Evolutionary conservation across 1,140 invertebrate genomes (phyloP).

Genomic region (Caenorhabditis briggsae): DNA sequence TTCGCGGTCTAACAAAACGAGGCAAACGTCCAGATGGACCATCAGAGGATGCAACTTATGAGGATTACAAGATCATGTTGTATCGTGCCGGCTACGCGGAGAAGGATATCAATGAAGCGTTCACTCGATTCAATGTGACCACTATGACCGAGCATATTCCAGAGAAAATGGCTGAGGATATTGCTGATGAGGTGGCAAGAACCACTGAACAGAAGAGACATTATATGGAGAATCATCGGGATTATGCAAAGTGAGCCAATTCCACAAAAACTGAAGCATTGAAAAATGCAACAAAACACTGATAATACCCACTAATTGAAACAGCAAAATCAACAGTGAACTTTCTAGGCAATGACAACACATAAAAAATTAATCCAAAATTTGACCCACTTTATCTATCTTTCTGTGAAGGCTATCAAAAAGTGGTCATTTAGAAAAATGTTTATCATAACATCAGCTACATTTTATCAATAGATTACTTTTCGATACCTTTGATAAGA

Average conservation of each 20-base stretch:
- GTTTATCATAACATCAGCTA: too few species aligned
- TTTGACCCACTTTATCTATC: too few species aligned
- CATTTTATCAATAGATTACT: too few species aligned
- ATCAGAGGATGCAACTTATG: conserved; percentile 53
- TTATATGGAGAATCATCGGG: conserved; percentile 35
- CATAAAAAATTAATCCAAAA: too few species aligned
- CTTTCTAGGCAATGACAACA: too few species aligned
- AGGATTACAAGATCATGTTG: conserved; percentile 58
- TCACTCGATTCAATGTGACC: conserved; percentile 59
- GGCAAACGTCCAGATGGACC: not conserved
- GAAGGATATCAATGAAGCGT: conserved; percentile 59
- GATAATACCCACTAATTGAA: too few species aligned
- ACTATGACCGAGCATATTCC: conserved; percentile 33
- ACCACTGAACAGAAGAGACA: conserved; percentile 19
- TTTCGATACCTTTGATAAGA: too few species aligned
- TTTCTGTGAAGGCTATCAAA: too few species aligned
- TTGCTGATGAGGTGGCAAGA: conserved; percentile 50
- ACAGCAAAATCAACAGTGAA: too few species aligned
- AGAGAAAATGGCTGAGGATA: conserved; percentile 27
- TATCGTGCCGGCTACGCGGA: conserved; percentile 59
- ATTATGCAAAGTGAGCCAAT: conserved; percentile 4
- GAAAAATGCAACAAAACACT: too few species aligned
- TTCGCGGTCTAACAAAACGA: conserved; percentile 10
- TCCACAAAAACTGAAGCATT: too few species aligned
- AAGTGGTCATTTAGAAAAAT: too few species aligned